Percentiles rank a stretch among this genome's conserved stretches.
Evolutionary conservation across 2,797 vertebrate genomes (phyloP).

Genomic region (Morus bassanus): DNA sequence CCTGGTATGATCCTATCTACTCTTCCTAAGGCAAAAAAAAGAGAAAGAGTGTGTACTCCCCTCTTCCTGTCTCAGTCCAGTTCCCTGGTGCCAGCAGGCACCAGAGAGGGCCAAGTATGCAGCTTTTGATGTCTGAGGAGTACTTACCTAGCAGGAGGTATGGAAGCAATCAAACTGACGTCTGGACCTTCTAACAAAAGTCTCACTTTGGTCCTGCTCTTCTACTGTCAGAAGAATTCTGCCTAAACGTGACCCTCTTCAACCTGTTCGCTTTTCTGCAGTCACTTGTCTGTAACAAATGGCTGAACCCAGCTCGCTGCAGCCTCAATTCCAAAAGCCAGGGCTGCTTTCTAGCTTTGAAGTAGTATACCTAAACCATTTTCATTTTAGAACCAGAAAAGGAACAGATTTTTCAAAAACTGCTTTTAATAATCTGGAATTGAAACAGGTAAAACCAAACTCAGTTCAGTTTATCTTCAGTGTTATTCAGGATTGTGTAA

Average conservation of each 20-base stretch:
- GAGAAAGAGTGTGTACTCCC: background rate
- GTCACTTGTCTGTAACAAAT: background rate
- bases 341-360: background rate
- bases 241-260: background rate
- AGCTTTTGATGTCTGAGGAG: background rate
- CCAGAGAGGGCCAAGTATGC: background rate
- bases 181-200: background rate
- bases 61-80: background rate
- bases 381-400: background rate
- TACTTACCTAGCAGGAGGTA: background rate
- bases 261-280: background rate
- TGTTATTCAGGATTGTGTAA: background rate
- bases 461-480: background rate
- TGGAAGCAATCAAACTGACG: background rate
- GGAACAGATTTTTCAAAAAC: background rate
- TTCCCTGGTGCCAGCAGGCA: background rate
- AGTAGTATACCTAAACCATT: background rate
- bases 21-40: background rate
- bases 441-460: background rate
- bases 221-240: background rate
- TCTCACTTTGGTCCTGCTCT: background rate
- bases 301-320: background rate
- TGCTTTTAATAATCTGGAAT: background rate
- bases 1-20: background rate
- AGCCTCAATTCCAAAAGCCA: background rate